These are phyloP conservation scores for Platygyra sinensis DNA, from an alignment of 64 coral and sea anemone species.

Conservation along the genomic window DNA sequence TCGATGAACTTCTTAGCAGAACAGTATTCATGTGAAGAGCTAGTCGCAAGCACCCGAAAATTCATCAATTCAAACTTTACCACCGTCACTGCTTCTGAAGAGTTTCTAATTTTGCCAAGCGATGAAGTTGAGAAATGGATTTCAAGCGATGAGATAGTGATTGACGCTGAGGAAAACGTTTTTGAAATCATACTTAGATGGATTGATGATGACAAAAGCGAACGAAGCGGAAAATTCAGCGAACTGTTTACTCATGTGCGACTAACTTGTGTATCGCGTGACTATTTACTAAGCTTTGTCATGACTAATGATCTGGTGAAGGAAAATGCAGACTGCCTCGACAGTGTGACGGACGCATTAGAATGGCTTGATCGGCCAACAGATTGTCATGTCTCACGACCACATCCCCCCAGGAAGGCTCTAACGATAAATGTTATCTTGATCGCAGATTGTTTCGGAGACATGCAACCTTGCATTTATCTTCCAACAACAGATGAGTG, in stretches of 20 bases:
- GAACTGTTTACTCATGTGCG: conserved; percentile 34
- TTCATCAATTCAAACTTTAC: conserved; percentile 38
- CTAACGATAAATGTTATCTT: neutral
- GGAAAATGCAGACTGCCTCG: neutral
- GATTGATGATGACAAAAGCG: neutral
- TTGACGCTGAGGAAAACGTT: conserved; percentile 30
- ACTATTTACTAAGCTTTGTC: neutral
- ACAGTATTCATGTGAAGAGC: neutral
- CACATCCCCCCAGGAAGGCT: neutral
- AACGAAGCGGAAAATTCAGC: conserved; percentile 35
- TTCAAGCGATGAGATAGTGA: conserved; percentile 47
- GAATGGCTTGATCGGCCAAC: neutral
- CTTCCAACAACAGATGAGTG: neutral
- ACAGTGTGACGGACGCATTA: neutral
- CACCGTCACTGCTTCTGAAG: neutral
- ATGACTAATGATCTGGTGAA: conserved; percentile 15
- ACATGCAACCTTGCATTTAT: neutral
- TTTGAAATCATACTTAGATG: conserved; percentile 15
- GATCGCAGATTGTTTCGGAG: neutral
- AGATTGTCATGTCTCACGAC: neutral
- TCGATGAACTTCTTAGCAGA: neutral
- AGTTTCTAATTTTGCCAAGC: neutral
- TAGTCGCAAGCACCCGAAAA: neutral
- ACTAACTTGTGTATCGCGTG: neutral
- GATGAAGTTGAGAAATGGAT: conserved; percentile 31